Percentiles rank a stretch among this genome's conserved stretches.
Evolutionary conservation across 2,113 vertebrate species (phyloP).

Genomic region (Mesembrinibis cayennensis): DNA sequence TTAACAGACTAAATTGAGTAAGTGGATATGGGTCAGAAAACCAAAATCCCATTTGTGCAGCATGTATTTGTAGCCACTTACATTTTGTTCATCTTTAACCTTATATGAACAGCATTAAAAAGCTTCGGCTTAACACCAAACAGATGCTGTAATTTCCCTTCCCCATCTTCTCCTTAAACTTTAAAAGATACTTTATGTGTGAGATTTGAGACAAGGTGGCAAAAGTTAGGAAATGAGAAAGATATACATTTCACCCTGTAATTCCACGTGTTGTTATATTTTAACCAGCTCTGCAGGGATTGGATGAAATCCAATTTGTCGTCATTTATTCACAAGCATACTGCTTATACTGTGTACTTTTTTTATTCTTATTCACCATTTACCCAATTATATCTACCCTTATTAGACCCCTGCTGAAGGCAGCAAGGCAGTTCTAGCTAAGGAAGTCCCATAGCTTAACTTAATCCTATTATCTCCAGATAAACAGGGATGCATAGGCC

Average conservation of each 20-base stretch:
- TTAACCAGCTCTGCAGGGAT: slow-evolving; percentile 66
- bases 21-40: slow-evolving; percentile 70
- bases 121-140: slow-evolving; percentile 35
- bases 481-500: slow-evolving; percentile 70
- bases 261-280: slow-evolving; percentile 45
- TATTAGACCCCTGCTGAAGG: slow-evolving; percentile 84
- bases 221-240: slow-evolving; percentile 7
- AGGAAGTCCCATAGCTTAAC: slow-evolving; percentile 78
- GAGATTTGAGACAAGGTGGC: slow-evolving; percentile 16
- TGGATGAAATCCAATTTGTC: slow-evolving; percentile 77
- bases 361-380: slow-evolving; percentile 75
- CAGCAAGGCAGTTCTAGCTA: slow-evolving; percentile 72
- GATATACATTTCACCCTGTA: slow-evolving; percentile 29
- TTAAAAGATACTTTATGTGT: not conserved
- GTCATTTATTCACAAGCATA: slow-evolving; percentile 74
- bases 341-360: slow-evolving; percentile 66
- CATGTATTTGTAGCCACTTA: slow-evolving; percentile 55
- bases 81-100: slow-evolving; percentile 59
- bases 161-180: not conserved
- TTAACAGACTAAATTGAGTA: slow-evolving; percentile 69
- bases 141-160: not conserved
- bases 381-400: slow-evolving; percentile 82
- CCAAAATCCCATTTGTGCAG: slow-evolving; percentile 57
- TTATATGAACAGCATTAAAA: slow-evolving; percentile 20
- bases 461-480: slow-evolving; percentile 83